Evolutionary conservation across 30 jellyfish, hydroid and myxozoan genomes (phyloP).

Genomic region (Chironex yamaguchii): DNA sequence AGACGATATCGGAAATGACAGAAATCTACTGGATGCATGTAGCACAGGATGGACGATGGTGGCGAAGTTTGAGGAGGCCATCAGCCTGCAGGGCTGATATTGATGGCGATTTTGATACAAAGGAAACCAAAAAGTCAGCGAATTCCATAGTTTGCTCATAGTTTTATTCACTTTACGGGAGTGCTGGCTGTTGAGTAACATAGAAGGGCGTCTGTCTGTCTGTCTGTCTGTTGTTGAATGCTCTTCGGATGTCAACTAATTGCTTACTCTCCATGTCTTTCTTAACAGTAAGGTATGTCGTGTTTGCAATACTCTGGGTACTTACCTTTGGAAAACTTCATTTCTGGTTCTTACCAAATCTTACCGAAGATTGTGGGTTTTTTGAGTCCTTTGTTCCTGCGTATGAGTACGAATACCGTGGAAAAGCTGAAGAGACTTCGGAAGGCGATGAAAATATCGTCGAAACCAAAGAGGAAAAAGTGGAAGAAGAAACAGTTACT

Average conservation of each 20-base stretch:
- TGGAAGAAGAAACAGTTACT: background rate
- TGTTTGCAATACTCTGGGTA: slow-evolving; percentile 77
- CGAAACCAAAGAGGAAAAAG: slow-evolving; percentile 11
- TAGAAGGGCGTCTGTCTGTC: slow-evolving; percentile 53
- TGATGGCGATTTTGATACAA: too few species aligned
- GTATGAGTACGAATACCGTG: slow-evolving; percentile 61
- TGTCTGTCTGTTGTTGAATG: too few species aligned
- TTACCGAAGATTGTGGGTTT: slow-evolving; percentile 96
- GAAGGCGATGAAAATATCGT: background rate
- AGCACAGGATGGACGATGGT: too few species aligned
- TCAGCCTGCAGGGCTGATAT: too few species aligned
- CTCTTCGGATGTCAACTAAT: slow-evolving; percentile 22
- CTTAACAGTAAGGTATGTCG: slow-evolving; percentile 81
- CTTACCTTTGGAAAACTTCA: slow-evolving; percentile 79
- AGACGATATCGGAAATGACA: too few species aligned
- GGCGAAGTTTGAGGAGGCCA: too few species aligned
- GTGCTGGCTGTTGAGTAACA: too few species aligned
- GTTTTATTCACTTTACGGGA: too few species aligned
- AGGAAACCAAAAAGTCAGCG: too few species aligned
- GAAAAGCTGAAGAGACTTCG: slow-evolving; percentile 4
- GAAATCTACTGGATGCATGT: too few species aligned
- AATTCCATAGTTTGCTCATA: too few species aligned
- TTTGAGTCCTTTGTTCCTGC: slow-evolving; percentile 93
- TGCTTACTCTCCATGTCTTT: background rate
- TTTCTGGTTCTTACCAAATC: slow-evolving; percentile 95